A percentile compares a stretch with the other conserved stretches of the same genome.
These are phyloP conservation scores for Takifugu ocellatus DNA, from an alignment of 2,797 vertebrate species.

Conservation along the genomic window DNA sequence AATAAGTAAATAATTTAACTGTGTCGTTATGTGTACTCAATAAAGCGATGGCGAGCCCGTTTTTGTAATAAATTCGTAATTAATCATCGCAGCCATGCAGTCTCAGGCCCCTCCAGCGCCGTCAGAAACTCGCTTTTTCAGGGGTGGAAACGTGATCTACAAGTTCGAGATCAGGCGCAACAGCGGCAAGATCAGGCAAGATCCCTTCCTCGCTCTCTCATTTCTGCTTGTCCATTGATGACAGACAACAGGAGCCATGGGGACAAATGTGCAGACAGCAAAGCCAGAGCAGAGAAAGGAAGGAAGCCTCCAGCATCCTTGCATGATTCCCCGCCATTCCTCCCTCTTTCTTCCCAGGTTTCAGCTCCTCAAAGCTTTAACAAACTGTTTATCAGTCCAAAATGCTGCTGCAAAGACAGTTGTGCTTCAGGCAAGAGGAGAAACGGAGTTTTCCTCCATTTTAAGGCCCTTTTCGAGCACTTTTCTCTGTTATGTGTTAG, in stretches of 20 bases:
- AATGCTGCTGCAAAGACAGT: neutral
- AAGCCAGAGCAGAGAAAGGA: too few relatives aligned
- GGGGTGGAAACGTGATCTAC: constrained; percentile 73
- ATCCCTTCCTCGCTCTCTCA: neutral
- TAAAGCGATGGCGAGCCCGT: too few relatives aligned
- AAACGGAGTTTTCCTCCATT: constrained; percentile 5
- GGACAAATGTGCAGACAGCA: too few relatives aligned
- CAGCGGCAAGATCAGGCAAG: constrained; percentile 72
- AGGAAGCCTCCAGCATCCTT: neutral
- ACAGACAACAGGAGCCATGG: neutral
- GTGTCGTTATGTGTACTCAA: too few relatives aligned
- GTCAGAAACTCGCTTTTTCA: constrained; percentile 80
- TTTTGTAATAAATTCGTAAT: too few relatives aligned
- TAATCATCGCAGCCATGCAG: constrained; percentile 59
- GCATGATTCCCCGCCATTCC: neutral
- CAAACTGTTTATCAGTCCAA: constrained; percentile 9
- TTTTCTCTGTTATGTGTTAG: neutral
- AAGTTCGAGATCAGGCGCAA: constrained; percentile 81
- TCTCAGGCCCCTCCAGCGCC: constrained; percentile 76
- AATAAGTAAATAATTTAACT: too few relatives aligned
- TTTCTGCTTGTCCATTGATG: too few relatives aligned
- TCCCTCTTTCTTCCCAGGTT: neutral
- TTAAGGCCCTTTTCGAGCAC: neutral
- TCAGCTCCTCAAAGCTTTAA: constrained; percentile 2
- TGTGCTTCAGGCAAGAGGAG: constrained; percentile 14